phyloP scores from a whole-genome alignment of 2,888 invertebrate genomes.

The Noctua janthe region DNA sequence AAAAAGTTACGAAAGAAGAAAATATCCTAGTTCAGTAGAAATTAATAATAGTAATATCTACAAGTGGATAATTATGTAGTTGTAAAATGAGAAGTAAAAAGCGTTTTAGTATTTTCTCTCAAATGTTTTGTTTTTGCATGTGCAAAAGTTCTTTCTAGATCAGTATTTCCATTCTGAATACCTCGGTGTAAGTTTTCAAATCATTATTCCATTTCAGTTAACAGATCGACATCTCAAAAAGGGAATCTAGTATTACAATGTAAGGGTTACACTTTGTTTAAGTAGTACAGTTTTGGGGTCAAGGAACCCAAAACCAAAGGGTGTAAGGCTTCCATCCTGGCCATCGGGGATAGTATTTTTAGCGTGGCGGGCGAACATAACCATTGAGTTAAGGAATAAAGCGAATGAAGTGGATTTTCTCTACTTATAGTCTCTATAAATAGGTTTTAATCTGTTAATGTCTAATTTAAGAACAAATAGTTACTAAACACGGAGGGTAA shows the following conservation, averaged over 20 bases:
- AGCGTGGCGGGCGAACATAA: conserved; percentile 26
- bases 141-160: not conserved
- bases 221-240: too few species aligned
- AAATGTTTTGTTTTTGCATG: too few species aligned
- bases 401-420: not conserved
- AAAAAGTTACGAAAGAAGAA: not conserved
- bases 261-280: too few species aligned
- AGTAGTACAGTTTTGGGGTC: too few species aligned
- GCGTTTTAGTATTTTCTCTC: too few species aligned
- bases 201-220: conserved; percentile 27
- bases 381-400: not conserved
- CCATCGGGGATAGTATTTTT: not conserved
- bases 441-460: not conserved
- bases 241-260: too few species aligned
- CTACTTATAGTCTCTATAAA: not conserved
- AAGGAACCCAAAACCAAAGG: too few species aligned
- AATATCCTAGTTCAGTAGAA: too few species aligned
- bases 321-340: conserved; percentile 25
- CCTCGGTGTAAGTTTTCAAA: not conserved
- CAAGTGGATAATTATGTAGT: not conserved
- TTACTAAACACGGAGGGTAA: not conserved
- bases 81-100: not conserved
- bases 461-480: not conserved
- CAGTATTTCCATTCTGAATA: not conserved
- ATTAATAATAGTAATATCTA: not conserved